Percentiles rank a stretch among this genome's conserved stretches.
These are phyloP conservation scores for Cheilinus undulatus DNA, from an alignment of 2,113 vertebrate genomes.

Conservation along the genomic window DNA sequence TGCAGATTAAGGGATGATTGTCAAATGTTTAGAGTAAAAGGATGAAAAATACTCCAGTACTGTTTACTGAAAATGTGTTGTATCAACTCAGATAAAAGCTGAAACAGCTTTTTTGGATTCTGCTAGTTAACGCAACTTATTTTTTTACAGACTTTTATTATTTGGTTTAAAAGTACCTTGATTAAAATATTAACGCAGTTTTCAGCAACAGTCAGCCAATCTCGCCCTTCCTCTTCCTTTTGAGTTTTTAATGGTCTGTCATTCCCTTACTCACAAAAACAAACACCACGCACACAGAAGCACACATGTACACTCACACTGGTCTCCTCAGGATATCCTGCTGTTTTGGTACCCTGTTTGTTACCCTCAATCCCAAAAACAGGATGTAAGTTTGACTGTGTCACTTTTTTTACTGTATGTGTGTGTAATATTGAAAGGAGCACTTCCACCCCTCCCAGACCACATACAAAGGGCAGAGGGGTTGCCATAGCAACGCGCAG, in stretches of 20 bases:
- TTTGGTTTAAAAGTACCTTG: too few species aligned
- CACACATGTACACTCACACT: constrained; percentile 19
- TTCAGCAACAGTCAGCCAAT: background rate
- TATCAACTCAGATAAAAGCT: too few species aligned
- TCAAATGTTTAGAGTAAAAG: too few species aligned
- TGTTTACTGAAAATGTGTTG: too few species aligned
- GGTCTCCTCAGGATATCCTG: constrained; percentile 64
- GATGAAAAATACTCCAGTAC: too few species aligned
- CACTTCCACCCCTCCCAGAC: constrained; percentile 43
- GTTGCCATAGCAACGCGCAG: constrained; percentile 68
- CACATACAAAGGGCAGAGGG: constrained; percentile 53
- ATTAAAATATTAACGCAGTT: background rate
- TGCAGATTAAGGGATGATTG: too few species aligned
- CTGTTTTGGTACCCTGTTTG: constrained; percentile 62
- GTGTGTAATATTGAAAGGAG: constrained; percentile 29
- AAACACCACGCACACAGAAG: constrained; percentile 8
- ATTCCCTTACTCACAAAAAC: background rate
- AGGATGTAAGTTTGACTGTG: constrained; percentile 42
- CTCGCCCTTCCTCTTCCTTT: constrained; percentile 3
- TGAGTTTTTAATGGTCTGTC: constrained; percentile 11
- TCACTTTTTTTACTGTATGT: background rate
- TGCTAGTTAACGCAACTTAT: too few species aligned
- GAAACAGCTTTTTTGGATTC: too few species aligned
- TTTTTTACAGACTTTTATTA: too few species aligned
- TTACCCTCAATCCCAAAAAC: constrained; percentile 56